Evolutionary conservation across 1,140 invertebrate species (phyloP).

Genomic region (Branchinecta lindahli): DNA sequence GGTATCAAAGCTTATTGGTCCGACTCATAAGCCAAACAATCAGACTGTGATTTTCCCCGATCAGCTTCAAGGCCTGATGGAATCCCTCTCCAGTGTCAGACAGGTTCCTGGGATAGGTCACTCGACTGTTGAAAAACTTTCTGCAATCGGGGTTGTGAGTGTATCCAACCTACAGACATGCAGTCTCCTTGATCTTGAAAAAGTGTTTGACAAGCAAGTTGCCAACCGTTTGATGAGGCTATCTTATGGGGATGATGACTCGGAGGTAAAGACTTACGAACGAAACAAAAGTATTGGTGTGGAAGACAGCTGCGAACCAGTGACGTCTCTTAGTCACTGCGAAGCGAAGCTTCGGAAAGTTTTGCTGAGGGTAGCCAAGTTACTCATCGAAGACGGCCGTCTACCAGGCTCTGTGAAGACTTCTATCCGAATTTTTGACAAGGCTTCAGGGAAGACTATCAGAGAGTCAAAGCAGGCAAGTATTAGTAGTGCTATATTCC

Average conservation of each 20-base stretch:
- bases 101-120: constrained; percentile 54
- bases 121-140: constrained; percentile 43
- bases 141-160: constrained; percentile 43
- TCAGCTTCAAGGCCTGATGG: constrained; percentile 43
- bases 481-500: constrained; percentile 34
- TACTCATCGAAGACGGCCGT: constrained; percentile 55
- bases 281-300: constrained; percentile 51
- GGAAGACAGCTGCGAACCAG: constrained; percentile 53
- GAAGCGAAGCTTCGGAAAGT: constrained; percentile 47
- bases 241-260: constrained; percentile 50
- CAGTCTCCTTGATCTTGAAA: constrained; percentile 39
- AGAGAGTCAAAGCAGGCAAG: constrained; percentile 54
- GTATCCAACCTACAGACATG: constrained; percentile 47
- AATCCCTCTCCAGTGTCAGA: constrained; percentile 38
- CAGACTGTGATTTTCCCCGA: constrained; percentile 59
- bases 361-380: constrained; percentile 45
- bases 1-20: constrained; percentile 56
- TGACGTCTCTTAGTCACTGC: constrained; percentile 50
- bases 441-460: constrained; percentile 38
- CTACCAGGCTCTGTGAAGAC: constrained; percentile 53
- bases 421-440: constrained; percentile 47
- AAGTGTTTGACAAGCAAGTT: constrained; percentile 45
- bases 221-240: constrained; percentile 47
- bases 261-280: constrained; percentile 47
- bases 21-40: constrained; percentile 56